A percentile compares a stretch with the other conserved stretches of the same genome.
phyloP scores from a whole-genome alignment of 2,888 invertebrate genomes.

The Punctoribates punctum region DNA sequence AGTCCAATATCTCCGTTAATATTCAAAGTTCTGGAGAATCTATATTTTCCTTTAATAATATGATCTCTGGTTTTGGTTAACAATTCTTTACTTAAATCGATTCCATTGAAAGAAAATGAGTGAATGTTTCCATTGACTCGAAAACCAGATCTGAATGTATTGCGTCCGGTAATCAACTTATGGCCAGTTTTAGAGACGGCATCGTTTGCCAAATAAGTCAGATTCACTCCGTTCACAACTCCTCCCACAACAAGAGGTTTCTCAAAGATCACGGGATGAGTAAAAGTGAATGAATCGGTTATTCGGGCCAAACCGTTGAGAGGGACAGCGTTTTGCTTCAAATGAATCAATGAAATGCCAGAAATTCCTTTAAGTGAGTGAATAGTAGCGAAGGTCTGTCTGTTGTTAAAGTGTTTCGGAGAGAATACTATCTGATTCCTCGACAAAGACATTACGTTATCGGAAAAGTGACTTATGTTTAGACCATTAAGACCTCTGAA shows the following conservation, averaged over 20 bases:
- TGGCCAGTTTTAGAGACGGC: constrained; percentile 39
- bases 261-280: neutral
- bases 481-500: constrained; percentile 42
- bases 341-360: constrained; percentile 4
- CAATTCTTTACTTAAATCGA: constrained; percentile 37
- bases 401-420: constrained; percentile 40
- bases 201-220: constrained; percentile 5
- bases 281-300: neutral
- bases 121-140: constrained; percentile 43
- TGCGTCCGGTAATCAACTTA: constrained; percentile 39
- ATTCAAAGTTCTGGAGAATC: neutral
- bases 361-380: neutral
- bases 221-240: constrained; percentile 14
- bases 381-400: neutral
- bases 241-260: neutral
- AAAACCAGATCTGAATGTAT: constrained; percentile 41
- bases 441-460: constrained; percentile 45
- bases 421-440: constrained; percentile 40
- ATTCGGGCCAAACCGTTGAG: neutral
- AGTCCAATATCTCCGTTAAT: neutral
- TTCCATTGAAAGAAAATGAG: constrained; percentile 41
- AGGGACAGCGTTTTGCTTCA: constrained; percentile 1
- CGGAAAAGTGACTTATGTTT: constrained; percentile 42
- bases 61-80: constrained; percentile 36
- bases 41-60: neutral